Base-by-base conservation (phyloP, 2,888 invertebrate species). In the Drosophila suboccidentalis region DNA sequence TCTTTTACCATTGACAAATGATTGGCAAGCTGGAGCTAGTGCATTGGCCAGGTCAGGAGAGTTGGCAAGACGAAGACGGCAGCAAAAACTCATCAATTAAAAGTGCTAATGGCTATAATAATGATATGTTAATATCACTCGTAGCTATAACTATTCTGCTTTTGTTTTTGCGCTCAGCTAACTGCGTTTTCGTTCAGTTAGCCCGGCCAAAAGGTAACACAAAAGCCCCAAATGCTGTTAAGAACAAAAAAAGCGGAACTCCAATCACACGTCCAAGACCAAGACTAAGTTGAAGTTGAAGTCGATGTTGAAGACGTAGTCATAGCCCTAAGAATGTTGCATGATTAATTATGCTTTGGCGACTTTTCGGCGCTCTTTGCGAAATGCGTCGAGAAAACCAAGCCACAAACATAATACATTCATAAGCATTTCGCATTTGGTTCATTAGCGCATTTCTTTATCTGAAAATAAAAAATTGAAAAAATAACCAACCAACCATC, bases 31-130 rank as follows among this genome's bases (percentile, higher is more conserved):
- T n/a, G n/a, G n/a, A 63, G 60, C 32, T 34, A 55, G 41, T 70
- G 59, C 69, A 60, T 69, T 51, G 51, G 62, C 36, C 55, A 32
- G 60, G 32, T 1, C 11, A 22, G 34, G 10, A 50, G 46, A 41
- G 57, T 34, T 47, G 59, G 13, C 19, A 36, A 47, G 41, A 22
- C 34, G 64, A 39, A 65, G 64, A 64, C 71, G 57, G 64, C 85
- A 81, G 87, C 78, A 76, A 82, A 82, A 82, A 89, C 79, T 82
- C 90, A 90, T 87, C 88, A 91, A 91, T 91, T 91, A 91, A 91
- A 91, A 90, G 89, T 90, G 91, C 90, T 90, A 90, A 91, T 87
- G 90, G 84, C 86, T 90, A 90, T 90, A 77, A 88, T 91, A 91
- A 91, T 91, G 80, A 91, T 91, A 85, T 87, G 91, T 91, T 91